Evolutionary conservation across 2,888 invertebrate genomes (phyloP), one percentile per base, ranked within the genome.

Genomic region (Gerris lacustris): DNA sequence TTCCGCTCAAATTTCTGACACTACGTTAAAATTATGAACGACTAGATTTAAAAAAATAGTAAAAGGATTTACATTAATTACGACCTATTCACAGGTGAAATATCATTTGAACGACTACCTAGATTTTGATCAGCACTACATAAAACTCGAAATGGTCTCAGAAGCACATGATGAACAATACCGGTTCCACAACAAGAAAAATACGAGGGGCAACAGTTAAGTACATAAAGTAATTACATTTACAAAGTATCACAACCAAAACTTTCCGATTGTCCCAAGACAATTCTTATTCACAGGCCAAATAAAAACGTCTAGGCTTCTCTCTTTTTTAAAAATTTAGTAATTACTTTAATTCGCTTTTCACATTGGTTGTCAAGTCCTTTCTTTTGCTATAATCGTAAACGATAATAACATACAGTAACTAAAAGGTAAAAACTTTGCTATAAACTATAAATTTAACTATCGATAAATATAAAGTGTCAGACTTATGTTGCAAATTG

Each of bases 181-280:
- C 71, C 70, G 66, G 72, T 55, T 72, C 71, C 72, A 73, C 72
- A 68, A 71, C 73, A 72, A 71, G 73, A 31, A 66, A 73, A 73
- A 72, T 71, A 72, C 74, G 70, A 74, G 71, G 74, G 73, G 73
- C 67, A 72, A 75, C 74, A 74, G 73, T 74, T 75, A 75, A 75
- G 74, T 75, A 75, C 75, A 74, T 73, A 73, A 71, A 75, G 72
- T 73, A 74, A 73, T 74, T 71, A 75, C 69, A 69, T 71, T 73
- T 70, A 63, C 72, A 72, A 73, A 72, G 70, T 74, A 68, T 73
- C 74, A 75, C 74, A 75, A 74, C 75, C 74, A 75, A 66, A 55
- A 55, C 9, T 55, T 55, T 55, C 9, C 6, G 5, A 55, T 55
- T 55, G 9, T 55, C 55, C 55, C 9, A 55, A 55, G 55, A 55